Base-by-base conservation (phyloP, 2,113 vertebrate genomes). In the Zapus hudsonius region DNA sequence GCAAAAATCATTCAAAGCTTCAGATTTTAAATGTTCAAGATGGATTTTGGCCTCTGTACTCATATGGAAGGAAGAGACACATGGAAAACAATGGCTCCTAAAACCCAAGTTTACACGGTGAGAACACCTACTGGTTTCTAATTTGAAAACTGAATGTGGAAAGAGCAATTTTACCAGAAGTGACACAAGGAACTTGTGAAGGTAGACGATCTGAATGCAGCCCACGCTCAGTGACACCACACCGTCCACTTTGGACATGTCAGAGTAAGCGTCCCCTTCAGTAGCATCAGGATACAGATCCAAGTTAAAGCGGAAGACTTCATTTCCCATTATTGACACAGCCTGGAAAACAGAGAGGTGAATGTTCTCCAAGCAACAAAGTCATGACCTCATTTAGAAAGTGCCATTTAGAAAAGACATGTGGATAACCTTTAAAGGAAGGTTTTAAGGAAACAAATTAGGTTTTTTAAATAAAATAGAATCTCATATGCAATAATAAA, bases 291-390 rank as follows among this genome's bases (percentile, higher is more conserved):
- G 98, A 96, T 98, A 99, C 95, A 99, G 94, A 29, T 96, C 97
- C 96, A 99, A 94, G 84, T 98, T 98, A 94, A 99, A 99, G 97
- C 98, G 99, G 96, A 99, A 99, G 95, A 99, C 99, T 98, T 99
- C 99, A 96, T 99, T 99, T 59, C 99, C 99, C 96, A 99, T 92
- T 92, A 99, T 99, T 75, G 99, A 99, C 86, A 99, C 99, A 0
- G 98, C 99, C 99, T 99, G 92, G 87, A 97, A 97, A 96, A 85
- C 61, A 93, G 29, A 97, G 42, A 92, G 36, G 2, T 89, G 52
- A 95, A 92, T 70, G 66, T 66, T 72, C 29, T 80, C 31, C 40
- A 69, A 29, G 33, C 25, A 75, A n/a, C 15, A 95, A 86, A 15
- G n/a, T 44, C 94, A 74, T 42, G 25, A 67, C 42, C 11, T 20